Evolutionary conservation across 1,140 invertebrate species (phyloP).

Genomic region (Cydia splendana): DNA sequence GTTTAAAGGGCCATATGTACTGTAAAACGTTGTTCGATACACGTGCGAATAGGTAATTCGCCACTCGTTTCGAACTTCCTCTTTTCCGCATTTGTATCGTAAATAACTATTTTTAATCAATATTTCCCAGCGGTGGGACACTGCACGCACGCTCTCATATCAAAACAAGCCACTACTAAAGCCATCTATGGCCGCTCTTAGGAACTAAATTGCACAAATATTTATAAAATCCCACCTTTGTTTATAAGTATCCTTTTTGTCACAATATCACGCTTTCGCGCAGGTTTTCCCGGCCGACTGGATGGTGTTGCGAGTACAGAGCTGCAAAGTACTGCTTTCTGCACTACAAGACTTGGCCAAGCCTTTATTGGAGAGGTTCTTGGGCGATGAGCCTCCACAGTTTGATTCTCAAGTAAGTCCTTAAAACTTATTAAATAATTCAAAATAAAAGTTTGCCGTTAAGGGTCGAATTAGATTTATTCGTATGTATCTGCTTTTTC

Average conservation of each 20-base stretch:
- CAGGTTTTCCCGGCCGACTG: conserved; percentile 94
- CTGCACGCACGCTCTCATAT: too few species aligned
- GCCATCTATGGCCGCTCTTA: neutral
- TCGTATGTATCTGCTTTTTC: too few species aligned
- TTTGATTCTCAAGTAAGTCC: conserved; percentile 82
- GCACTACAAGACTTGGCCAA: conserved; percentile 93
- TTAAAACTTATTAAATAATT: neutral
- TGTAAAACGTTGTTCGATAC: too few species aligned
- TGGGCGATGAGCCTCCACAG: conserved; percentile 82
- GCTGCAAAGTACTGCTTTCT: conserved; percentile 93
- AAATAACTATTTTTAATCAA: too few species aligned
- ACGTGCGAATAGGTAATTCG: too few species aligned
- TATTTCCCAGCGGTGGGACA: too few species aligned
- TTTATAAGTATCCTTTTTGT: too few species aligned
- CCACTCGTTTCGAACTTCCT: too few species aligned
- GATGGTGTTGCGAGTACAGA: conserved; percentile 95
- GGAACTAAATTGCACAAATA: neutral
- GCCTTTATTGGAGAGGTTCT: conserved; percentile 91
- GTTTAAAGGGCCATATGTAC: too few species aligned
- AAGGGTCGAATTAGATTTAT: neutral
- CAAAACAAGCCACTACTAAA: neutral
- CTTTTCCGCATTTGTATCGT: too few species aligned
- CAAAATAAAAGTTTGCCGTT: neutral
- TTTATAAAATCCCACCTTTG: too few species aligned
- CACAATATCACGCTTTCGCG: neutral